phyloP scores from a whole-genome alignment of 2,797 vertebrate species.

The Cebuella pygmaea region DNA sequence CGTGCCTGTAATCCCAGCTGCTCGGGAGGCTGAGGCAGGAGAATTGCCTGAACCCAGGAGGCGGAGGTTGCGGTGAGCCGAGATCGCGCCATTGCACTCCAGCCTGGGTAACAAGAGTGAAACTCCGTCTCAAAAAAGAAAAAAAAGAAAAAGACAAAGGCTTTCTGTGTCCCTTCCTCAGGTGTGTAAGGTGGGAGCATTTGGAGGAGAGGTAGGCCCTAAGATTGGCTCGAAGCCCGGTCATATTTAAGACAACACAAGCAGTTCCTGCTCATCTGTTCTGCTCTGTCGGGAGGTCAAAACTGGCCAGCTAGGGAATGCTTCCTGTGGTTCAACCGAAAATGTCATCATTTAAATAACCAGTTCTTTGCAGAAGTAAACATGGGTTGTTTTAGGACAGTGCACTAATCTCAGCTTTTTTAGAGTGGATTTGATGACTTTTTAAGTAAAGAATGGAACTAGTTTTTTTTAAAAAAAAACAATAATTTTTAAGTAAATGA shows the following conservation, averaged over 20 bases:
- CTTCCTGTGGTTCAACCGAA: background rate
- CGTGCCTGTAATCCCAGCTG: too few species aligned
- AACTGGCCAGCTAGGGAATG: background rate
- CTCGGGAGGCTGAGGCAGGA: too few species aligned
- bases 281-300: background rate
- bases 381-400: constrained; percentile 25
- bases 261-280: background rate
- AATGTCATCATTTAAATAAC: constrained; percentile 4
- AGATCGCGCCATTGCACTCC: too few species aligned
- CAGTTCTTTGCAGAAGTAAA: background rate
- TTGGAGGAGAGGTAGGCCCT: background rate
- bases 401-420: background rate
- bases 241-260: background rate
- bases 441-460: constrained; percentile 23
- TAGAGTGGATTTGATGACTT: background rate
- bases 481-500: background rate
- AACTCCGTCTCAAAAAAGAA: too few species aligned
- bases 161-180: background rate
- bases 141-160: background rate
- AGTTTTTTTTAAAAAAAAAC: background rate
- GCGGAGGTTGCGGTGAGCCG: too few species aligned
- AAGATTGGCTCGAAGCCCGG: background rate
- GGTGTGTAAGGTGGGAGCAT: background rate
- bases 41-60: too few species aligned
- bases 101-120: too few species aligned